Evolutionary conservation across 2,888 invertebrate genomes (phyloP).

Genomic region (Acleris emargana): DNA sequence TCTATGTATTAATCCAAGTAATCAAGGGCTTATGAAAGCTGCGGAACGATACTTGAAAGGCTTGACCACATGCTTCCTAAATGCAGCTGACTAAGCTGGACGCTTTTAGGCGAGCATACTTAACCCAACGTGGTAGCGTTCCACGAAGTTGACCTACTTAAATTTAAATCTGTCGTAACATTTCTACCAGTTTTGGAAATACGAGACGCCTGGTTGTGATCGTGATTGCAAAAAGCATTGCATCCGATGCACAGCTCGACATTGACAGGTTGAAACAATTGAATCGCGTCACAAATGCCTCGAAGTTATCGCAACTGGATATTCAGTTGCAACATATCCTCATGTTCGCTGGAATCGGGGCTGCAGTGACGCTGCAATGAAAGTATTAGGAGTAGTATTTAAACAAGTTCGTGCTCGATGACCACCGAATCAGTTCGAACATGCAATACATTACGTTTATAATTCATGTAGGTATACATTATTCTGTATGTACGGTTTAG

Average conservation of each 20-base stretch:
- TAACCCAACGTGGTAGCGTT: not conserved
- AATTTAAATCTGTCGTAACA: slow-evolving; percentile 6
- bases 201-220: slow-evolving; percentile 12
- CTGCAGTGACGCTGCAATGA: not conserved
- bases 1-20: no score
- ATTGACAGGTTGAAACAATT: slow-evolving; percentile 26
- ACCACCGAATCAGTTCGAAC: not conserved
- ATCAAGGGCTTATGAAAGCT: no score
- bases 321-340: slow-evolving; percentile 13
- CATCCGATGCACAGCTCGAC: slow-evolving; percentile 18
- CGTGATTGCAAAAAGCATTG: slow-evolving; percentile 15
- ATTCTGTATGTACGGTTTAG: slow-evolving; percentile 48
- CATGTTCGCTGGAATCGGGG: not conserved
- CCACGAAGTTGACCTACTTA: not conserved
- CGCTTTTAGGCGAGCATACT: not conserved
- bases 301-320: slow-evolving; percentile 10
- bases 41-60: no score
- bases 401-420: not conserved
- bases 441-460: slow-evolving; percentile 7
- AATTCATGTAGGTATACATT: slow-evolving; percentile 32
- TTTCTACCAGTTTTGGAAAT: slow-evolving; percentile 7
- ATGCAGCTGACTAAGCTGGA: not conserved
- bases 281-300: slow-evolving; percentile 24
- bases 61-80: no score
- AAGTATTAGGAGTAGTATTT: not conserved